Conservation (phyloP, 2,888 invertebrate species). For the Prosopocoilus inquinatus region DNA sequence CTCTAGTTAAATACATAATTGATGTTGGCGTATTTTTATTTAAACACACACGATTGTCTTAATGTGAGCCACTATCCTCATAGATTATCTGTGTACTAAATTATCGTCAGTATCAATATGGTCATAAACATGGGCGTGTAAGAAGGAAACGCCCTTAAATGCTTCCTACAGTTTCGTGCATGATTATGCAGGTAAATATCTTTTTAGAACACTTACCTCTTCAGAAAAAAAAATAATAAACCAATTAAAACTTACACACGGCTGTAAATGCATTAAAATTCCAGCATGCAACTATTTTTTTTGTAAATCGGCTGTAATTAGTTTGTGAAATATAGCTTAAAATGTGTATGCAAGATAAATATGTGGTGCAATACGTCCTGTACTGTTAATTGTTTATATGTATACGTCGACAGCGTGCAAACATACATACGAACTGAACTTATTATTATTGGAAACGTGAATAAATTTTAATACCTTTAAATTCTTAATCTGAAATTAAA, state of each 20-base stretch:
- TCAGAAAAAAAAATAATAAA: not conserved
- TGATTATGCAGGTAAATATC: not conserved
- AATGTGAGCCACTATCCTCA: constrained; percentile 13
- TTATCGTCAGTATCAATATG: constrained; percentile 1
- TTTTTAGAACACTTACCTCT: not conserved
- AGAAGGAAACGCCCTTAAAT: not conserved
- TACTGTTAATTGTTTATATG: too few relatives aligned
- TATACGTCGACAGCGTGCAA: too few relatives aligned
- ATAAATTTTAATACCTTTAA: too few relatives aligned
- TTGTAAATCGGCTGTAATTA: too few relatives aligned
- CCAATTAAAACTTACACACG: not conserved
- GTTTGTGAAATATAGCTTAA: too few relatives aligned
- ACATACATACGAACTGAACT: too few relatives aligned
- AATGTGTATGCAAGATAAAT: too few relatives aligned
- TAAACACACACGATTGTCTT: constrained; percentile 11
- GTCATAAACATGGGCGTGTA: constrained; percentile 10
- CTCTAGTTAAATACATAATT: constrained; percentile 5
- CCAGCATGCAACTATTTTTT: not conserved
- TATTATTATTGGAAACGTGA: too few relatives aligned
- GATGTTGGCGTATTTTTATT: constrained; percentile 17
- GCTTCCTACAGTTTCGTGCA: constrained; percentile 3
- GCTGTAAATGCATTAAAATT: not conserved
- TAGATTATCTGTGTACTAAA: constrained; percentile 13
- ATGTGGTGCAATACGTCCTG: too few relatives aligned
- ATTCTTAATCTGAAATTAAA: too few relatives aligned